Evolutionary conservation across 2,113 vertebrate species (phyloP), one percentile per base, ranked within the genome.

Genomic region (Nanorana parkeri): DNA sequence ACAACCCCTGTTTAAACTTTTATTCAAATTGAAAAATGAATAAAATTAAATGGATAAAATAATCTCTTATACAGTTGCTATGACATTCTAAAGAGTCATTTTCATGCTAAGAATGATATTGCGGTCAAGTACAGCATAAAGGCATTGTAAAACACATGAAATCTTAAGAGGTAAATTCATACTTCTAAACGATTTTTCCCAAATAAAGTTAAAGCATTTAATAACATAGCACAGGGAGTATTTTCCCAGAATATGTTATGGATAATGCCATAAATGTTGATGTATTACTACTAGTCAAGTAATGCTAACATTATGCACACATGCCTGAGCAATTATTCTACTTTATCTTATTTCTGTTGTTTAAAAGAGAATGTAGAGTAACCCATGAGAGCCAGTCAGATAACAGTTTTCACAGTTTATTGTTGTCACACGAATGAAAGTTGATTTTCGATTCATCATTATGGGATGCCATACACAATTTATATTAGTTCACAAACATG

Each of bases 41-140:
- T 61, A 75, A 75, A 41, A 56, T 60, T 75, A 36, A 75, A 75
- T 75, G 55, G 55, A 75, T 36, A 73, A 47, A 47, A 47, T 21
- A 60, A 60, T 60, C 60, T 61, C n/a, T 16, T 61, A 19, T 60
- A n/a, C 47, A 26, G 23, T 71, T 54, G 47, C 51, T 54, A 54
- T 69, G 67, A 28, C 52, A 60, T 16, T 74, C 28, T 41, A 61
- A 23, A 26, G 10, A 41, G 58, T 60, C 28, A 17, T 55, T 60
- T 7, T 61, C 11, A 24, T 29, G 54, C 54, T 36, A n/a, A 32
- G 28, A 54, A 29, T 21, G 55, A 74, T 74, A 32, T 58, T 74
- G 26, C 55, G 21, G 41, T 47, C 55, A 60, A 73, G 52, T 32
- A 36, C 71, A 32, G 26, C 21, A 58, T 36, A 60, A 74, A 74